Conservation (phyloP, 2,113 vertebrate species). For the Vulpes vulpes region DNA sequence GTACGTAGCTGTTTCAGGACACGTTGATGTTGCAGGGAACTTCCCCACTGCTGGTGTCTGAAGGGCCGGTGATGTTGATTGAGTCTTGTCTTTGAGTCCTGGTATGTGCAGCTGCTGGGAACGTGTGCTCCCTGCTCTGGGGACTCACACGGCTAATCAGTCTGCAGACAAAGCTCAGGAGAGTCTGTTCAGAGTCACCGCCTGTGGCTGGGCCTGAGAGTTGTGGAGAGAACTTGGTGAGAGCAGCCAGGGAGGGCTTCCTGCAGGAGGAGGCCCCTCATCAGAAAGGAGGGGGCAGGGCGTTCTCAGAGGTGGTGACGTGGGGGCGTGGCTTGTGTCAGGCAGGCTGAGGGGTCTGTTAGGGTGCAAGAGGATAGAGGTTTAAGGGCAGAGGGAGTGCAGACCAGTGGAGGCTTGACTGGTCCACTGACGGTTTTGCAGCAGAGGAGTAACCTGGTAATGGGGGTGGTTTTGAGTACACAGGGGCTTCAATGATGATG, state of each 20-base stretch:
- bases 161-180: neutral
- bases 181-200: neutral
- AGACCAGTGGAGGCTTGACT: no score
- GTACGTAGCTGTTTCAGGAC: neutral
- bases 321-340: neutral
- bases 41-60: neutral
- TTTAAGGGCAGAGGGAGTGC: neutral
- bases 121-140: neutral
- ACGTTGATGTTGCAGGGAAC: neutral
- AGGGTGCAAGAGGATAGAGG: neutral
- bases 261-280: neutral
- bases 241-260: slow-evolving; percentile 36
- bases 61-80: neutral
- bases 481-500: neutral
- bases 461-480: neutral
- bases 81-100: neutral
- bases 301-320: neutral
- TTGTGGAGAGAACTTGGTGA: neutral
- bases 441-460: neutral
- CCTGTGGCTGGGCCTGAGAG: neutral
- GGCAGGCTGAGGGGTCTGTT: neutral
- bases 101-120: neutral
- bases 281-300: neutral
- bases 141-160: neutral
- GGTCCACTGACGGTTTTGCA: neutral